Conservation (phyloP, 2,888 invertebrate genomes). For the Melitaea athalia region DNA sequence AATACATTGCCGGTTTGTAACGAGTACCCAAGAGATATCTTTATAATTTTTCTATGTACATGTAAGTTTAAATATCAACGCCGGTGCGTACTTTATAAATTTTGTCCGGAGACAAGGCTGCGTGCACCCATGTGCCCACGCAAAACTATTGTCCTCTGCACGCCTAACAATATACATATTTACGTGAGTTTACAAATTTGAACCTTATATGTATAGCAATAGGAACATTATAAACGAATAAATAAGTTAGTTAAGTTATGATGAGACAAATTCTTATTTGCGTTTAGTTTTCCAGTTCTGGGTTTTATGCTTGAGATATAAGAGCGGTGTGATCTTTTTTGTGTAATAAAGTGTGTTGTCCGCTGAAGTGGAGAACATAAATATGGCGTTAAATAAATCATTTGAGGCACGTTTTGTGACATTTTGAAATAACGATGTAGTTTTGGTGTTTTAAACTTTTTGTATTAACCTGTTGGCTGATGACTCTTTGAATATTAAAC, state of each 20-base stretch:
- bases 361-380: constrained; percentile 54
- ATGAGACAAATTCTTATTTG: constrained; percentile 15
- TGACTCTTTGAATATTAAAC: not conserved
- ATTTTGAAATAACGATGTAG: constrained; percentile 28
- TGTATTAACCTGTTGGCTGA: constrained; percentile 5
- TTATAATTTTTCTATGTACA: constrained; percentile 19
- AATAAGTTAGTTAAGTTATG: constrained; percentile 19
- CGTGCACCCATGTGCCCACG: constrained; percentile 64
- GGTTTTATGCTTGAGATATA: constrained; percentile 4
- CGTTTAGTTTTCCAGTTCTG: constrained; percentile 5
- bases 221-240: constrained; percentile 6
- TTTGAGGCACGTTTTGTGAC: constrained; percentile 66
- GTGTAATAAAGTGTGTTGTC: constrained; percentile 24
- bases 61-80: constrained; percentile 9
- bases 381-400: constrained; percentile 77
- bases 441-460: constrained; percentile 25
- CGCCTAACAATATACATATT: constrained; percentile 15
- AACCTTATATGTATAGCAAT: constrained; percentile 43
- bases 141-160: constrained; percentile 60
- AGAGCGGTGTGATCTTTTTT: not conserved
- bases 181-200: constrained; percentile 37
- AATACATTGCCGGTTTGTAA: constrained; percentile 14
- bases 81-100: constrained; percentile 12
- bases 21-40: not conserved
- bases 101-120: constrained; percentile 30